These are phyloP conservation scores for Drosophila sp. DNA, from an alignment of 1,140 invertebrate species.

Conservation along the genomic window DNA sequence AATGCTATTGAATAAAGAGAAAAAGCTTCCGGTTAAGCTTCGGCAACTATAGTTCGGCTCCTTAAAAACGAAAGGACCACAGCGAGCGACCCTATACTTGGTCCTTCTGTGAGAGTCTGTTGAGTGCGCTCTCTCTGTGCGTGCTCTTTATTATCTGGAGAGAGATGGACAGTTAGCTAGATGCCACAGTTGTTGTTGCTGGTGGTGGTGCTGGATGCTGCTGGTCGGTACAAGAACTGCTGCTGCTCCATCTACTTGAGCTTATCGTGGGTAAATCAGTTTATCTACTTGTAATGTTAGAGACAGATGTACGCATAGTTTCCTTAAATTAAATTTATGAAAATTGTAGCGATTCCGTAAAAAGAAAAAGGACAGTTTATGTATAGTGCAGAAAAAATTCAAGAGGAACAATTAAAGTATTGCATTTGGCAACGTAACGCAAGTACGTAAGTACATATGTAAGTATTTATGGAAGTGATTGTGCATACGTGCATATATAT, in stretches of 20 bases:
- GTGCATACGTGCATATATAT: not conserved
- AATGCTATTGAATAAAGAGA: not conserved
- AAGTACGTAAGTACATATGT: conserved; percentile 1
- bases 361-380: not conserved
- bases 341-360: not conserved
- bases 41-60: not conserved
- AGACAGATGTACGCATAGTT: conserved; percentile 49
- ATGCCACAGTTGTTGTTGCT: conserved; percentile 40
- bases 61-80: conserved; percentile 8
- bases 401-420: conserved; percentile 1
- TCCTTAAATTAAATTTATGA: conserved; percentile 11
- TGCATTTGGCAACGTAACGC: not conserved
- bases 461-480: not conserved
- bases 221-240: conserved; percentile 69
- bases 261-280: conserved; percentile 75
- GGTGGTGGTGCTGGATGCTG: conserved; percentile 31
- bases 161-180: conserved; percentile 75
- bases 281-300: conserved; percentile 67
- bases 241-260: conserved; percentile 43
- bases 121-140: conserved; percentile 15
- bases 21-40: not conserved
- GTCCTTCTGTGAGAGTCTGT: conserved; percentile 2
- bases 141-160: conserved; percentile 55
- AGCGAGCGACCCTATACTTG: conserved; percentile 6
- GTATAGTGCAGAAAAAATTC: not conserved